Conservation (phyloP, 2,888 invertebrate genomes). For the Heteromurus nitidus region DNA sequence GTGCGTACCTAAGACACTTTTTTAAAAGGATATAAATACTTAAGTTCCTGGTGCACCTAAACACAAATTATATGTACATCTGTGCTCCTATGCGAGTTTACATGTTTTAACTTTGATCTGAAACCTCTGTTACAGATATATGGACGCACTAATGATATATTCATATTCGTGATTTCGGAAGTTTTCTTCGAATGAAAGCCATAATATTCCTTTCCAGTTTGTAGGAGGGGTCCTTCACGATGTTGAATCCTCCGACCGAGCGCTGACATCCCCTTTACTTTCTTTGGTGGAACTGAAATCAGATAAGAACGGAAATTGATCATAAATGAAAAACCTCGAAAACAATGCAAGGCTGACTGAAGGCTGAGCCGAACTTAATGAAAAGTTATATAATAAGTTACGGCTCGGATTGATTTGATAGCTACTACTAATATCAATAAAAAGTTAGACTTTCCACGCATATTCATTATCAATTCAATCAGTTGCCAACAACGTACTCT, state of each 20-base stretch:
- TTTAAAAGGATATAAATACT: background rate
- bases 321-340: background rate
- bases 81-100: no score
- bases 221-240: conserved; percentile 11
- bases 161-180: no score
- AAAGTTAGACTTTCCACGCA: no score
- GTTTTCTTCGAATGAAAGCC: background rate
- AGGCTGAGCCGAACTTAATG: background rate
- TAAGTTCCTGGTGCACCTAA: no score
- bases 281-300: background rate
- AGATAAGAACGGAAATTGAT: background rate
- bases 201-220: background rate
- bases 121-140: no score
- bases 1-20: no score
- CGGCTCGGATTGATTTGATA: no score
- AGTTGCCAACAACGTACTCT: conserved; percentile 37
- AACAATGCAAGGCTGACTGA: background rate
- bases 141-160: no score
- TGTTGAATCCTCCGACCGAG: conserved; percentile 44
- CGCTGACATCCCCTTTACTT: conserved; percentile 18
- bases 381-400: background rate
- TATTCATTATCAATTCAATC: background rate
- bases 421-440: no score
- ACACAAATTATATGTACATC: no score
- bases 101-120: no score